A percentile compares a stretch with the other conserved stretches of the same genome.
Conservation (phyloP, 2,113 vertebrate species). For the Isichthys henryi region DNA sequence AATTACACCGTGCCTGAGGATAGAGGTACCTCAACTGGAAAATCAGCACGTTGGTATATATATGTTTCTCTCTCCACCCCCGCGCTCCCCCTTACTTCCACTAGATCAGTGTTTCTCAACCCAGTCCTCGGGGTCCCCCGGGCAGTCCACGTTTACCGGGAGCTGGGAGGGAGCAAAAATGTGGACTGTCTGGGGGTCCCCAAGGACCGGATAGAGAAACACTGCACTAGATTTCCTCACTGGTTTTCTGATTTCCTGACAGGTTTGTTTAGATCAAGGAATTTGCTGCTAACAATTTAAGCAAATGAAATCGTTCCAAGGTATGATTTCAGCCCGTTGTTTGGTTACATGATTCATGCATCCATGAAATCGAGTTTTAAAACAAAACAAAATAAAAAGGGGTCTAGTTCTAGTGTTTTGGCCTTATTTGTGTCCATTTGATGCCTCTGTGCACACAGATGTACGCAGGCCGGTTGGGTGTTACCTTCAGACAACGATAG, state of each 20-base stretch:
- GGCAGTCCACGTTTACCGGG: neutral
- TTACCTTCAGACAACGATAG: no score
- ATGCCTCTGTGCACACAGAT: neutral
- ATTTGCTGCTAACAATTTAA: constrained; percentile 21
- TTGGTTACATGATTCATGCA: neutral
- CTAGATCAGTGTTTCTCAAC: neutral
- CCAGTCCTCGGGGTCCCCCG: neutral
- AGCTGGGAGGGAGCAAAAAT: neutral
- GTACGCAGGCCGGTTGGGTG: neutral
- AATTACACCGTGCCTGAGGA: constrained; percentile 28
- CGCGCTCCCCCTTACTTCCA: neutral
- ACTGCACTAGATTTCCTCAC: neutral
- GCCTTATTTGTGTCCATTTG: neutral
- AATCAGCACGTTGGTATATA: constrained; percentile 23
- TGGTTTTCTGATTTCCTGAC: constrained; percentile 7
- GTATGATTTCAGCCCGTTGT: neutral
- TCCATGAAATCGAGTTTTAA: neutral
- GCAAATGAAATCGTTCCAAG: constrained; percentile 13
- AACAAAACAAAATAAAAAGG: neutral
- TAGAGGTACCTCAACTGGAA: constrained; percentile 28
- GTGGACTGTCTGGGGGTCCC: neutral
- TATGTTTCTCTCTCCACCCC: neutral
- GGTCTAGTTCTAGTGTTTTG: neutral
- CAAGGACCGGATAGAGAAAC: neutral
- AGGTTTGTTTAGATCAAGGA: constrained; percentile 23